Conservation (phyloP, 2,113 vertebrate species). For the Carlito syrichta region DNA sequence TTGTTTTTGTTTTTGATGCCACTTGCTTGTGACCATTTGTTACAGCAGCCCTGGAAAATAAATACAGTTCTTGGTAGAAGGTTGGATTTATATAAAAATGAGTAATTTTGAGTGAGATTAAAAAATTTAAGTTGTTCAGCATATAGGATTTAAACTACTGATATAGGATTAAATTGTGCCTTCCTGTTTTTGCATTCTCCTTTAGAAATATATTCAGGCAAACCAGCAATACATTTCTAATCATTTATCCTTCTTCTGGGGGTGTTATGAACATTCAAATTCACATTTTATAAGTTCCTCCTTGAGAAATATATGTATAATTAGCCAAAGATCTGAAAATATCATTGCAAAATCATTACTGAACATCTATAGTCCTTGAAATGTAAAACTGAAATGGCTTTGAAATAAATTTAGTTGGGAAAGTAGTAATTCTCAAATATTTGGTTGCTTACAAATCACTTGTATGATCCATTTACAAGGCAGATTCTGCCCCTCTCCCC, state of each 20-base stretch:
- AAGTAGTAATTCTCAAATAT: neutral
- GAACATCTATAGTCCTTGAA: neutral
- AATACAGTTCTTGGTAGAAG: too few species aligned
- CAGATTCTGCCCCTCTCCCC: fast-evolving
- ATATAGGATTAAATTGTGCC: neutral
- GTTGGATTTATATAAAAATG: fast-evolving
- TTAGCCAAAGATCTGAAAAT: neutral
- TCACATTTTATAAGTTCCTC: neutral
- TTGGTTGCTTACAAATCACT: neutral
- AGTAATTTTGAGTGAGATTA: neutral
- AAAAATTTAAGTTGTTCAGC: neutral
- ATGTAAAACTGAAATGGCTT: neutral
- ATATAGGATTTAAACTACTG: fast-evolving
- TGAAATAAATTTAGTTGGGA: neutral
- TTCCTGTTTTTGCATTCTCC: neutral
- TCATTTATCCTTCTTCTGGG: neutral
- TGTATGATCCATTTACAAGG: neutral
- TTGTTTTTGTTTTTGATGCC: neutral
- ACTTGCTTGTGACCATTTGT: fast-evolving
- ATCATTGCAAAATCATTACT: too few species aligned
- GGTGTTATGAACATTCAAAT: neutral
- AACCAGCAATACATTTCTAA: neutral
- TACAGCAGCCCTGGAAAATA: fast-evolving
- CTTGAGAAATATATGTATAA: neutral
- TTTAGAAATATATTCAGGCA: neutral